Base-by-base conservation (phyloP, 2,888 invertebrate species). In the Dryococelus australis region DNA sequence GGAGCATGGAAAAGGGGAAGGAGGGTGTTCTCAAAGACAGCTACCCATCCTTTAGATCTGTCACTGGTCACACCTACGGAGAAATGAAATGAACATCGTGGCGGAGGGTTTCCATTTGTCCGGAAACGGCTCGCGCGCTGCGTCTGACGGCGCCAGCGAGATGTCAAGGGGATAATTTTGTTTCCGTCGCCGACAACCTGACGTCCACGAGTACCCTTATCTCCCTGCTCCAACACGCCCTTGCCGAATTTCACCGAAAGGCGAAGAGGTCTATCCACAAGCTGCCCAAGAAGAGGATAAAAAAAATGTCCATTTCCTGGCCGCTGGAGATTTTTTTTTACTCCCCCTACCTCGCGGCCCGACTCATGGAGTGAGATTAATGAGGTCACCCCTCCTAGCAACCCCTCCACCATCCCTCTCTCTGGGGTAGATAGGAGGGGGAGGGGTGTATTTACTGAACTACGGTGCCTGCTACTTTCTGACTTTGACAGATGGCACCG, bases 241-340 rank as follows among this genome's bases (percentile, higher is more conserved):
- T 65, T 24, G 16, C 65, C 1, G 65, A n/a, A 65, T n/a, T 65
- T 6, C 65, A 12, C n/a, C n/a, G 35, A 35, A n/a, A 16, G 6
- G 65, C 65, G 24, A 65, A n/a, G 65, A 10, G 65, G 65, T 65
- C 4, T 16, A n/a, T 65, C 65, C 65, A 20, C 65, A 0, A 65
- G 24, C 65, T n/a, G 65, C 65, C 65, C 24, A 3, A 20, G 13
- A 8, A 51, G 51, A 51, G 51, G 51, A 24, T 8, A 8, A 65
- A 65, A 65, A 65, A 65, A 65, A 65, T 65, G 65, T 65, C 65
- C 65, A 65, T 65, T 65, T 65, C 65, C 65, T 65, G 65, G 65
- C 65, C 65, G 65, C 65, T 1, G 24, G 65, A 16, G 16, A 24
- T 65, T 20, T 65, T 65, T 65, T 24, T 16, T n/a, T n/a, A n/a